Base-by-base conservation (phyloP, 1,140 invertebrate species). In the Calephelis virginiensis region DNA sequence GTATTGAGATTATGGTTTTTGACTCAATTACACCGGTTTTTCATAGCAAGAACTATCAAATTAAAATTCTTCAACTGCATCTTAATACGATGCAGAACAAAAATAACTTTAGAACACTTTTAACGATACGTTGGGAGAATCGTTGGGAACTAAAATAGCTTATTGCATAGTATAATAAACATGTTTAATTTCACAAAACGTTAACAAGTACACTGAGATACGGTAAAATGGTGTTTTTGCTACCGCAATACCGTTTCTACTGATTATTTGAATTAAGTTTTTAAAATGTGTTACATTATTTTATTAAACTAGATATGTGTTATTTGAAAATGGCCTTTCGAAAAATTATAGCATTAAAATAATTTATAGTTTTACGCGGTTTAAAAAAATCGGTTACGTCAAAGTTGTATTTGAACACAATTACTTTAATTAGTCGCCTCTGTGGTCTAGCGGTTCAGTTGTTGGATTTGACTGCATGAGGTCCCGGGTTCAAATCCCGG, bases 31-130 rank as follows among this genome's bases (percentile, higher is more conserved):
- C 17, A 53, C 28, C 50, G 13, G 40, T 17, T 53, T 13, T 28
- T 13, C 50, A 53, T 17, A 28, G 17, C 11, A 17, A 53, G 8
- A 53, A 53, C 17, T 17, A 11, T 17, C 14, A 28, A 28, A 53
- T 53, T 53, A 17, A 53, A 53, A 53, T 53, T 53, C 50, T 53
- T 53, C 17, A 53, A 17, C 50, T 17, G 28, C 50, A 53, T 53
- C 50, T 53, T 59, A 12, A 59, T 37, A 28, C 37, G 53, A 14
- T 38, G 12, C 9, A 59, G 53, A 28, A 37, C 28, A 59, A 59
- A 59, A 59, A 59, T 59, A 38, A 12, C 53, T n/a, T 59, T 59
- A 59, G 28, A 38, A 28, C 53, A 11, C 53, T 59, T 59, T 59
- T 59, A 59, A 37, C 17, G 53, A 59, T 7, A 28, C 10, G 50